A percentile compares a stretch with the other conserved stretches of the same genome.
These are phyloP conservation scores for Xanthostigma xanthostigma DNA, from an alignment of 2,888 invertebrate species.

Conservation along the genomic window DNA sequence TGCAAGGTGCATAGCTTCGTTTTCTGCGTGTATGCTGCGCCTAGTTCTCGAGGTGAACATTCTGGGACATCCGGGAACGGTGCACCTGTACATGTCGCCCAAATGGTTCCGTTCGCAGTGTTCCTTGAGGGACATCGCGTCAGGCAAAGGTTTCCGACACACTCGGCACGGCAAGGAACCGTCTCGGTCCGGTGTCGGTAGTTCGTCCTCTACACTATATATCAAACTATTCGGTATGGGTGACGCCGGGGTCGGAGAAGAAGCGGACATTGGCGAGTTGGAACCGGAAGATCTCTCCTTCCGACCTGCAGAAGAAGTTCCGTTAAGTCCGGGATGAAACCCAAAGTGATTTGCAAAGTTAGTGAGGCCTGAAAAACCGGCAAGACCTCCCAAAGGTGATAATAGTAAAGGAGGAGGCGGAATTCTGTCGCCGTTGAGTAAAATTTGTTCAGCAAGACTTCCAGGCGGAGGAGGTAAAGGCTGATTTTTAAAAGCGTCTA, in stretches of 20 bases:
- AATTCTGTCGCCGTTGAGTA: slow-evolving; percentile 31
- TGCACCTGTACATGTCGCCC: slow-evolving; percentile 57
- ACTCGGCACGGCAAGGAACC: slow-evolving; percentile 54
- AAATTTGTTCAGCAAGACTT: slow-evolving; percentile 30
- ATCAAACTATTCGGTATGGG: slow-evolving; percentile 26
- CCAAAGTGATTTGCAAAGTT: slow-evolving; percentile 24
- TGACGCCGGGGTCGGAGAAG: slow-evolving; percentile 29
- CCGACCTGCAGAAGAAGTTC: slow-evolving; percentile 20
- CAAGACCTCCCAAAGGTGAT: slow-evolving; percentile 38
- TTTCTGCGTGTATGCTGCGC: slow-evolving; percentile 61
- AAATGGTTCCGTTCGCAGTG: slow-evolving; percentile 57
- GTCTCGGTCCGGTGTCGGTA: slow-evolving; percentile 47
- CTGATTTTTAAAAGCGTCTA: slow-evolving; percentile 46
- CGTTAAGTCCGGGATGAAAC: slow-evolving; percentile 30
- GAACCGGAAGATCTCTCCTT: slow-evolving; percentile 34
- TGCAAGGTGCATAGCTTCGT: slow-evolving; percentile 35
- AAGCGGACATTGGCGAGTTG: slow-evolving; percentile 34
- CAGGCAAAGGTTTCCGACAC: slow-evolving; percentile 48
- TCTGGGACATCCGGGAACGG: slow-evolving; percentile 60
- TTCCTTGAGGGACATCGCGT: slow-evolving; percentile 46
- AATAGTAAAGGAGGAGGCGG: slow-evolving; percentile 42
- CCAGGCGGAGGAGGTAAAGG: slow-evolving; percentile 31
- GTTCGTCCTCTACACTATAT: slow-evolving; percentile 51
- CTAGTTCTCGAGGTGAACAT: slow-evolving; percentile 66
- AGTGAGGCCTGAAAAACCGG: slow-evolving; percentile 37